A percentile compares a stretch with the other conserved stretches of the same genome.
Evolutionary conservation across 2,113 vertebrate genomes (phyloP).

Genomic region (Notiomystis cincta): DNA sequence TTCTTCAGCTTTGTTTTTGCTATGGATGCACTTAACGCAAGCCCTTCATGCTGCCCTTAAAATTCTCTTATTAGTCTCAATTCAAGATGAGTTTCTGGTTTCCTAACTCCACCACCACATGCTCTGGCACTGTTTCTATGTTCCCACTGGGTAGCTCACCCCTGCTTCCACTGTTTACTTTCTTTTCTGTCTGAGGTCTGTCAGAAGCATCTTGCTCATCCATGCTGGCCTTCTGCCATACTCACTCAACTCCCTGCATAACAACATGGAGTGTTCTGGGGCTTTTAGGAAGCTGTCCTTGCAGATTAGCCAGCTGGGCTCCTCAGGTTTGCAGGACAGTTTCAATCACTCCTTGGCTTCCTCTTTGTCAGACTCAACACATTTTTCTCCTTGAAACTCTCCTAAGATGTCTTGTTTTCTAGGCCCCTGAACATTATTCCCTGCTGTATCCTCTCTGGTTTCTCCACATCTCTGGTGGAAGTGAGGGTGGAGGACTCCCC

Average conservation of each 20-base stretch:
- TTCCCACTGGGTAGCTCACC: neutral
- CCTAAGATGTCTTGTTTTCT: neutral
- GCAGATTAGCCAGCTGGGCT: neutral
- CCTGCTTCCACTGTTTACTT: neutral
- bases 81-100: neutral
- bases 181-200: neutral
- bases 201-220: neutral
- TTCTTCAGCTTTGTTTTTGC: neutral
- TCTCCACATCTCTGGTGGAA: neutral
- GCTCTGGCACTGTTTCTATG: neutral
- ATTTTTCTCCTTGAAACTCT: neutral
- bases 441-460: neutral
- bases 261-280: neutral
- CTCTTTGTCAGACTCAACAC: neutral
- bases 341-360: neutral
- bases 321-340: neutral
- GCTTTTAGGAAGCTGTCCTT: neutral
- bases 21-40: neutral
- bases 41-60: neutral
- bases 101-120: neutral
- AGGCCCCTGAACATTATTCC: neutral
- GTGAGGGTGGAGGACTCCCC: neutral
- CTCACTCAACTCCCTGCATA: neutral
- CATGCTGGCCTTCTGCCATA: neutral
- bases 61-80: neutral